These are phyloP conservation scores for Lacerta viridis DNA, from an alignment of 2,797 vertebrate species.

Conservation along the genomic window DNA sequence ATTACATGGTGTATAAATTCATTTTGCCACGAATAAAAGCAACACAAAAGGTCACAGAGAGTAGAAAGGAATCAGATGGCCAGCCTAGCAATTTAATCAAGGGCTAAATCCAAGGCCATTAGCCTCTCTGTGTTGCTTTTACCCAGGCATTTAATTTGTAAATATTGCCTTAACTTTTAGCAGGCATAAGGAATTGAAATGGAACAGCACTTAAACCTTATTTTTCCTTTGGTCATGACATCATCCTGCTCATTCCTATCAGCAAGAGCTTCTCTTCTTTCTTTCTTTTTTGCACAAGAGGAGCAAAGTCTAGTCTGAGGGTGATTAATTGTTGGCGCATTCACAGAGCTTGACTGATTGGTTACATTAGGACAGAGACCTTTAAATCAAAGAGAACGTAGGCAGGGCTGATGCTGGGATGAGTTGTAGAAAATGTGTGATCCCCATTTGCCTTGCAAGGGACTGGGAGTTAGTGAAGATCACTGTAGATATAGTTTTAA, in stretches of 20 bases:
- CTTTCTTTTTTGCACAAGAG: not conserved
- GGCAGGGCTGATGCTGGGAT: not conserved
- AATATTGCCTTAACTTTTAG: conserved; percentile 54
- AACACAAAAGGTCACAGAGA: conserved; percentile 24
- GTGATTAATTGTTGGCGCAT: not conserved
- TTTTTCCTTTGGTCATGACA: conserved; percentile 30
- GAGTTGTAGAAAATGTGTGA: not conserved
- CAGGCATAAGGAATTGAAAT: conserved; percentile 34
- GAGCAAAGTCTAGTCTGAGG: not conserved
- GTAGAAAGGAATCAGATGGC: conserved; percentile 46
- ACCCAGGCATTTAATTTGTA: conserved; percentile 50
- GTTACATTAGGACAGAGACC: not conserved
- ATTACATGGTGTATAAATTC: conserved; percentile 59
- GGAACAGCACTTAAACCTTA: conserved; percentile 13
- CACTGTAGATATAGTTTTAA: not conserved
- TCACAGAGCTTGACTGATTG: not conserved
- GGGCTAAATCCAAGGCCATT: conserved; percentile 44
- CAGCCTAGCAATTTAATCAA: conserved; percentile 46
- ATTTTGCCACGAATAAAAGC: conserved; percentile 63
- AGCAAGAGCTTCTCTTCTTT: not conserved
- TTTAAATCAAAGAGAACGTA: not conserved
- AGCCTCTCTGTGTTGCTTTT: conserved; percentile 42
- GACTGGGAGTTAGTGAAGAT: not conserved
- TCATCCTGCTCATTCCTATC: conserved; percentile 7
- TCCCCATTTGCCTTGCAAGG: not conserved